phyloP scores from a whole-genome alignment of 2,888 invertebrate species.

The Drosophila nr. medialis region DNA sequence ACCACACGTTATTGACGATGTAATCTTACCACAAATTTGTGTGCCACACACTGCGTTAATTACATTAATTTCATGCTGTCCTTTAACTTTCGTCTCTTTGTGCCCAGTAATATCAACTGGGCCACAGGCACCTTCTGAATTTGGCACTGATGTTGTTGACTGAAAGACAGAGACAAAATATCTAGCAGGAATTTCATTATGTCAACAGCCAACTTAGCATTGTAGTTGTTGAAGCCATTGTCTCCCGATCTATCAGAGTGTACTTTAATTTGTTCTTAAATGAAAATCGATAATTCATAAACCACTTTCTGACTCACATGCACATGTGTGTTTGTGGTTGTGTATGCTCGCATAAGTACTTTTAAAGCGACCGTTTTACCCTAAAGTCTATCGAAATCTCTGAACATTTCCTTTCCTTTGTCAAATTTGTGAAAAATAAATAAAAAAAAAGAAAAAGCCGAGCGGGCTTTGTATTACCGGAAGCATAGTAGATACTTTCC shows the following conservation, averaged over 20 bases:
- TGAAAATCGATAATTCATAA: conserved; percentile 72
- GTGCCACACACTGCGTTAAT: conserved; percentile 47
- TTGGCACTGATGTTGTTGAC: conserved; percentile 22
- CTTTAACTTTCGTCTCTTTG: conserved; percentile 24
- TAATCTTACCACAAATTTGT: conserved; percentile 20
- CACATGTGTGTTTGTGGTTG: conserved; percentile 8
- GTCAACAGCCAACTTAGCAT: conserved; percentile 36
- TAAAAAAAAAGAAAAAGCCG: conserved; percentile 30
- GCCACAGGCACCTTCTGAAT: conserved; percentile 23
- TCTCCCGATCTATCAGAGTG: conserved; percentile 24
- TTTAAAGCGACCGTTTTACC: conserved; percentile 45
- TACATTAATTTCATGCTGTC: conserved; percentile 48
- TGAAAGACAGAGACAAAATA: conserved; percentile 36
- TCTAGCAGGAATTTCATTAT: conserved; percentile 61
- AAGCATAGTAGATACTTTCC: conserved; percentile 44
- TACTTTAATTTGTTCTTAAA: conserved; percentile 60
- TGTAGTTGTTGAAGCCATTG: conserved; percentile 27
- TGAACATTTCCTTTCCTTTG: conserved; percentile 70
- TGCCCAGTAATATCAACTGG: conserved; percentile 13
- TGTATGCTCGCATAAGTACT: conserved; percentile 49
- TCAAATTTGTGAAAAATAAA: conserved; percentile 62
- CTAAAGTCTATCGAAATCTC: conserved; percentile 52
- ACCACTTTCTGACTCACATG: conserved; percentile 36
- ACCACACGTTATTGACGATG: conserved; percentile 16
- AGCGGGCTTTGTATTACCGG: conserved; percentile 37